These are phyloP conservation scores for Pandion haliaetus DNA, from an alignment of 2,113 vertebrate genomes.

Conservation along the genomic window DNA sequence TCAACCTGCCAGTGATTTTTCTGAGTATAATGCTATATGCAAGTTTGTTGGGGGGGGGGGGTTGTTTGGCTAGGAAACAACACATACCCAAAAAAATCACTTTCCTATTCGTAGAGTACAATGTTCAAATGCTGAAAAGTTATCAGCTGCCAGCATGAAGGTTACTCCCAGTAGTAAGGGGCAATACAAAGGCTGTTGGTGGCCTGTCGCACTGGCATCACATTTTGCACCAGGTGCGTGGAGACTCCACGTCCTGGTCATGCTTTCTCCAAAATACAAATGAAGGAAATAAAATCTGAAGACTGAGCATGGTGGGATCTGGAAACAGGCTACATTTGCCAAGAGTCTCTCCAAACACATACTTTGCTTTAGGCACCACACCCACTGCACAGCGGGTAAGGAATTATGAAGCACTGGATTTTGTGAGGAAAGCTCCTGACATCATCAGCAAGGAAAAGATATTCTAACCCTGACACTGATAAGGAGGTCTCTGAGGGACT, in stretches of 20 bases:
- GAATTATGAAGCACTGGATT: background rate
- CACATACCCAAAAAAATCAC: background rate
- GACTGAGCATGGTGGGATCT: background rate
- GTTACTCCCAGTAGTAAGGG: background rate
- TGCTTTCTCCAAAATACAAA: background rate
- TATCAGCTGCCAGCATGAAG: background rate
- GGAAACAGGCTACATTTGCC: background rate
- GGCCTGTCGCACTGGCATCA: background rate
- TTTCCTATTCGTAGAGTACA: background rate
- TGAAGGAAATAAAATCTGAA: background rate
- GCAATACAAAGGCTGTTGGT: background rate
- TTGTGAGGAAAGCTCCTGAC: background rate
- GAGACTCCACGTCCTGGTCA: background rate
- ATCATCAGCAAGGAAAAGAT: background rate
- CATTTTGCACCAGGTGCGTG: background rate
- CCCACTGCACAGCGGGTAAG: background rate
- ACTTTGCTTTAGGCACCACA: accelerated
- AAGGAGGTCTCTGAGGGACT: background rate
- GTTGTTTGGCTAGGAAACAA: background rate
- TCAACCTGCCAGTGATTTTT: background rate
- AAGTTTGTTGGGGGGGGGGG: background rate
- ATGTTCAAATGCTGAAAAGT: background rate
- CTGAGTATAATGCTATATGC: background rate
- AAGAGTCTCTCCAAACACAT: background rate
- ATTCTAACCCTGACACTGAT: background rate